Conservation (phyloP, 30 jellyfish, hydroid and myxozoan species). For the Rhopilema esculentum region DNA sequence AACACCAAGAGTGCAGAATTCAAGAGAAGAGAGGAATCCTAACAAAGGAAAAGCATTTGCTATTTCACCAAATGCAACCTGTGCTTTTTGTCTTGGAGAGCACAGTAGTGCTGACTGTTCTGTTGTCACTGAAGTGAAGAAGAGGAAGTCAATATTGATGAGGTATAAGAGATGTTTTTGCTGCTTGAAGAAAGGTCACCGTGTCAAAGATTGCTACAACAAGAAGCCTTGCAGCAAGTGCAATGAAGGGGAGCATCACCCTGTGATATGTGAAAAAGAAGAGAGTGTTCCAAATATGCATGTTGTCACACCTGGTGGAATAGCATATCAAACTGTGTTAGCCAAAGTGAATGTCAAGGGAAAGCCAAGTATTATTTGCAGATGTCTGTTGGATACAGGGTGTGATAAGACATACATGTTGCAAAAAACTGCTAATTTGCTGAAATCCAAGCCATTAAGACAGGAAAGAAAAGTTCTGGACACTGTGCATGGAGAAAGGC, state of each 20-base stretch:
- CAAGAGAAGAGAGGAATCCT: constrained; percentile 45
- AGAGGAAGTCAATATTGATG: constrained; percentile 10
- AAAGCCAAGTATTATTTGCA: constrained; percentile 22
- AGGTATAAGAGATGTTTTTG: constrained; percentile 31
- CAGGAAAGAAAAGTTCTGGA: constrained; percentile 19
- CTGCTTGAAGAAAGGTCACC: constrained; percentile 44
- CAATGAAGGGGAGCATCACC: constrained; percentile 44
- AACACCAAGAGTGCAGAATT: constrained; percentile 36
- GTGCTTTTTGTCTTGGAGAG: constrained; percentile 47
- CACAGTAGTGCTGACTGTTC: constrained; percentile 36
- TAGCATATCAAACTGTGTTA: constrained; percentile 26
- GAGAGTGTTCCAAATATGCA: constrained; percentile 40
- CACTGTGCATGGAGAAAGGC: constrained; percentile 55
- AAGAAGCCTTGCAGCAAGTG: constrained; percentile 54
- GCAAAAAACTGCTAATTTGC: constrained; percentile 6
- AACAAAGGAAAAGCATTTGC: constrained; percentile 50
- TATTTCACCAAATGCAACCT: constrained; percentile 30
- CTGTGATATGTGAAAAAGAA: constrained; percentile 39
- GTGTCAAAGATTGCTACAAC: constrained; percentile 34
- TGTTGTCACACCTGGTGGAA: constrained; percentile 48
- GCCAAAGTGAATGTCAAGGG: constrained; percentile 55
- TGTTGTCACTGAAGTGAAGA: constrained; percentile 48
- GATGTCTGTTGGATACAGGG: constrained; percentile 52
- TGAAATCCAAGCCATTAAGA: constrained; percentile 36
- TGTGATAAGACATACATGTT: constrained; percentile 26